Evolutionary conservation across 2,888 invertebrate species (phyloP), one percentile per base, ranked within the genome.

Genomic region (Melikaiella ostensackeni): DNA sequence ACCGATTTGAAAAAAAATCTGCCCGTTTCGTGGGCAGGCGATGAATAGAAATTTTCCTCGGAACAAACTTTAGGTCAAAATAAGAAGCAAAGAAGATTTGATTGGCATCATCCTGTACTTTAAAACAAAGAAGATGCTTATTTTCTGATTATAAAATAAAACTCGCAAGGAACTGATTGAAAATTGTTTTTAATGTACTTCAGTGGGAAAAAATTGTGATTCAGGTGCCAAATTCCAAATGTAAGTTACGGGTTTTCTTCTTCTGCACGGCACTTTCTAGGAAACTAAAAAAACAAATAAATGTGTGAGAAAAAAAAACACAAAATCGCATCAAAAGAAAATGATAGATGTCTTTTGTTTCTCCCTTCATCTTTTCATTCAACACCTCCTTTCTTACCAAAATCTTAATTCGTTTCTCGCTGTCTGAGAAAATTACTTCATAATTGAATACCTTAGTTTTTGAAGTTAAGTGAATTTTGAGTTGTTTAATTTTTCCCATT

Each of bases 281-380:
- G 42, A 42, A 13, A 16, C 5, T 42, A 42, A 42, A 42, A 16
- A 42, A 11, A 4, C 5, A 4, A 42, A 42, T 42, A 4, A 1
- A 42, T 5, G 1, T 16, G 5, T 19, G 46, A n/a, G n/a, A n/a
- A n/a, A n/a, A 46, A 19, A 16, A 46, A 46, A 46, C n/a, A 13
- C 38, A 42, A 21, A 64, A 42, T 24, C 24, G 7, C 13, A 64
- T 42, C 21, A 42, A 46, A 46, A 1, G 1, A 24, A 64, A 24
- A 19, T 42, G 24, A 64, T 38, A 64, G 64, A 64, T 64, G 42
- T 27, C 64, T 64, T 35, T 35, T 24, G 38, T 24, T 64, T 19
- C 9, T 9, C 24, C 27, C 24, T 24, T 64, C 24, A 27, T 24
- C n/a, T 24, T 42, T 42, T 64, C 42, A 9, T 38, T 64, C n/a